These are phyloP conservation scores for Limosa lapponica DNA, from an alignment of 2,797 vertebrate species.

Conservation along the genomic window DNA sequence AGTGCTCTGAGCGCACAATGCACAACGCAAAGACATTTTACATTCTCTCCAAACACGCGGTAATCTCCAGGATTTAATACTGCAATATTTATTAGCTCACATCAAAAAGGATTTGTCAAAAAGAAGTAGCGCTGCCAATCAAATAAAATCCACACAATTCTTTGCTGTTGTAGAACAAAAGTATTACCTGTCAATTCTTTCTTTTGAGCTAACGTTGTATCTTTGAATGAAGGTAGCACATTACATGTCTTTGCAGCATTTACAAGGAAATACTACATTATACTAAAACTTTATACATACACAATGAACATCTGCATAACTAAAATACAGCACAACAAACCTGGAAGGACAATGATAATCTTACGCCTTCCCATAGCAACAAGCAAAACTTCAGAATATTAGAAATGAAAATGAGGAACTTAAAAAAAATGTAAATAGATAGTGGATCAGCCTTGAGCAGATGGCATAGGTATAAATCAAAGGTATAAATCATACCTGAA, in stretches of 20 bases:
- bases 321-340: not conserved
- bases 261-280: not conserved
- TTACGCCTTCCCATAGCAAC: not conserved
- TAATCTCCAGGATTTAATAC: not conserved
- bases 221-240: not conserved
- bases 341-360: not conserved
- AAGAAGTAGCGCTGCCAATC: not conserved
- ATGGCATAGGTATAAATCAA: not conserved
- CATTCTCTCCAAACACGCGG: not conserved
- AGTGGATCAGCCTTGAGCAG: not conserved
- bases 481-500: not conserved
- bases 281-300: not conserved
- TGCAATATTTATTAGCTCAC: not conserved
- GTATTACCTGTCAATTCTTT: not conserved
- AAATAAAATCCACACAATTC: not conserved
- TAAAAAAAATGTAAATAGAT: not conserved
- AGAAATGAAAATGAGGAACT: not conserved
- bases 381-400: not conserved
- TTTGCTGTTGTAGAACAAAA: not conserved
- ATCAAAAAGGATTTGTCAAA: conserved; percentile 32
- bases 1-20: not conserved
- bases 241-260: not conserved
- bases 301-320: not conserved
- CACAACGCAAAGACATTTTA: not conserved
- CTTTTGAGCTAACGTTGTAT: not conserved